Base-by-base conservation (phyloP, 2,888 invertebrate genomes). In the Meganola albula region DNA sequence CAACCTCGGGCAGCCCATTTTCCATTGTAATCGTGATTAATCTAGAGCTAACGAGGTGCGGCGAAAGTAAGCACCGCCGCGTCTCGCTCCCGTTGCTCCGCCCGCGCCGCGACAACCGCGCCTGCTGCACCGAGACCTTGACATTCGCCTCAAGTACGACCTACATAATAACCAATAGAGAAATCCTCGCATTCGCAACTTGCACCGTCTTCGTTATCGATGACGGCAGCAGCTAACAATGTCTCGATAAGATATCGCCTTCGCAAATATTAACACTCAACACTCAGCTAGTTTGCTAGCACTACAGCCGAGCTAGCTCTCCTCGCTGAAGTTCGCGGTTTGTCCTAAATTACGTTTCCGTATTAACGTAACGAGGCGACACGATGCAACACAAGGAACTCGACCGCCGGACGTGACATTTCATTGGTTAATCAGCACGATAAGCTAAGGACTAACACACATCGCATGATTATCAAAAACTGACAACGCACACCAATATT, bases 301-400 rank as follows among this genome's bases (percentile, higher is more conserved):
- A n/a, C n/a, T n/a, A n/a, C n/a, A n/a, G n/a, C n/a, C n/a, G 20
- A n/a, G 20, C n/a, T 5, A 20, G 3, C 20, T 7, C 8, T 7
- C 3, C 3, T 7, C 20, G 20, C 4, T n/a, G 8, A 58, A 57
- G 51, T 50, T 45, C 41, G 37, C 42, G 34, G 30, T 34, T 31
- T 47, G 68, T 42, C 64, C 72, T 60, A 65, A 72, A 75, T 76
- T 58, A 58, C 55, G 50, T 61, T 70, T 76, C 74, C 76, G 70
- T 58, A 71, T 70, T 72, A 75, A 55, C 54, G 43, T 34, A 39
- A 10, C 20, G 34, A 44, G 46, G 48, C 49, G 48, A 44, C 48
- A 40, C 36, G 8, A 7, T 3, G 20, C 20, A n/a, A n/a, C n/a
- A n/a, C n/a, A n/a, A n/a, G n/a, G n/a, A n/a, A n/a, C n/a, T n/a